phyloP scores from a whole-genome alignment of 1,140 invertebrate genomes.

The Heliothis virescens region DNA sequence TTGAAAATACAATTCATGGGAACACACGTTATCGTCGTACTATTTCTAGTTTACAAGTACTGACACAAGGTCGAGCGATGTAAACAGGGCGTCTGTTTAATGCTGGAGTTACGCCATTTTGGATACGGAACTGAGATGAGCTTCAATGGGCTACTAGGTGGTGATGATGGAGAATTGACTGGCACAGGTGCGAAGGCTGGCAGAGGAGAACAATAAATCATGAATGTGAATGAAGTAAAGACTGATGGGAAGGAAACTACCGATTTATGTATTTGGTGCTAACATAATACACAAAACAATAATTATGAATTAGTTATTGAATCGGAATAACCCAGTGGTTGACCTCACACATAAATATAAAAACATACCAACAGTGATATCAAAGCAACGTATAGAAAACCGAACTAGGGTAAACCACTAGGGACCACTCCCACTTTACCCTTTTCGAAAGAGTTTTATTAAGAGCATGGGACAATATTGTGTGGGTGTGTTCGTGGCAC shows the following conservation, averaged over 20 bases:
- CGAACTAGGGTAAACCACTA: not conserved
- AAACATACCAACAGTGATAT: not conserved
- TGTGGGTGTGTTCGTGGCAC: not conserved
- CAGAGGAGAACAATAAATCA: too few species aligned
- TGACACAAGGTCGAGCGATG: not conserved
- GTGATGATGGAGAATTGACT: not conserved
- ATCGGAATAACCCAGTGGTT: too few species aligned
- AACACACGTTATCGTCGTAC: conserved; percentile 6
- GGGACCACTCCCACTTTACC: not conserved
- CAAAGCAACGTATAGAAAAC: too few species aligned
- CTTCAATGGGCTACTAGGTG: not conserved
- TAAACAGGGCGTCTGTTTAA: conserved; percentile 29
- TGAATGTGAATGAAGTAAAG: too few species aligned
- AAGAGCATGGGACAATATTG: not conserved
- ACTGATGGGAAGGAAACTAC: too few species aligned
- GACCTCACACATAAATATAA: not conserved
- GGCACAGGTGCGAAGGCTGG: not conserved
- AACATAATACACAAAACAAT: too few species aligned
- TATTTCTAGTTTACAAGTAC: conserved; percentile 30
- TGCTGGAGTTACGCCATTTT: not conserved
- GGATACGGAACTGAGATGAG: not conserved
- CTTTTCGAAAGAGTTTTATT: not conserved
- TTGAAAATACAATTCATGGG: not conserved
- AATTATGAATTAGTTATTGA: too few species aligned
- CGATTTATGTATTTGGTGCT: too few species aligned